Evolutionary conservation across 2,888 invertebrate genomes (phyloP).

Genomic region (Phyto melanocephala): DNA sequence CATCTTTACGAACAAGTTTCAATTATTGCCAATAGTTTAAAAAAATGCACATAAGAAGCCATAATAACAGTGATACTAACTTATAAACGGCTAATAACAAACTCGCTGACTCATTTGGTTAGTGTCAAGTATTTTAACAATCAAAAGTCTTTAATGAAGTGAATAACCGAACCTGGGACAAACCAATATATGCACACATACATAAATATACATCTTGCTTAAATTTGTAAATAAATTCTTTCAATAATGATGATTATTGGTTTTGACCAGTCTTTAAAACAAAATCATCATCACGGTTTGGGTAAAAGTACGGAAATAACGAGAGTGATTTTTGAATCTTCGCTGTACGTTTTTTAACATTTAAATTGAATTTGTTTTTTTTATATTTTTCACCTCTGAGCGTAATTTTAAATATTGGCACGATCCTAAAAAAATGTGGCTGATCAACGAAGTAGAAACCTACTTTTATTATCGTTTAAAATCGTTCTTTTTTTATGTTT

Average conservation of each 20-base stretch:
- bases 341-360: background rate
- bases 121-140: background rate
- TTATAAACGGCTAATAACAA: slow-evolving; percentile 39
- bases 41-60: background rate
- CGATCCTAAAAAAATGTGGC: slow-evolving; percentile 27
- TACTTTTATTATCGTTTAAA: slow-evolving; percentile 28
- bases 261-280: slow-evolving; percentile 14
- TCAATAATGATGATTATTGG: slow-evolving; percentile 36
- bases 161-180: slow-evolving; percentile 42
- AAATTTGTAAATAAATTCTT: slow-evolving; percentile 16
- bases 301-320: slow-evolving; percentile 42
- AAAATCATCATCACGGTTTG: slow-evolving; percentile 18
- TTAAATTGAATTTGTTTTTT: slow-evolving; percentile 28
- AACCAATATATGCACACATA: slow-evolving; percentile 1
- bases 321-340: slow-evolving; percentile 28
- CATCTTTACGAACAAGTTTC: slow-evolving; percentile 4
- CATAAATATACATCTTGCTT: background rate
- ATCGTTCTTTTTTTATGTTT: slow-evolving; percentile 2
- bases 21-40: slow-evolving; percentile 31
- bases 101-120: slow-evolving; percentile 34
- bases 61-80: background rate
- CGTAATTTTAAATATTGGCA: slow-evolving; percentile 36
- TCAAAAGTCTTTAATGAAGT: slow-evolving; percentile 28
- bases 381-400: background rate
- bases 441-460: slow-evolving; percentile 16